Percentiles rank a stretch among this genome's conserved stretches.
These are phyloP conservation scores for Heliconius aoede DNA, from an alignment of 2,888 invertebrate species.

Conservation along the genomic window DNA sequence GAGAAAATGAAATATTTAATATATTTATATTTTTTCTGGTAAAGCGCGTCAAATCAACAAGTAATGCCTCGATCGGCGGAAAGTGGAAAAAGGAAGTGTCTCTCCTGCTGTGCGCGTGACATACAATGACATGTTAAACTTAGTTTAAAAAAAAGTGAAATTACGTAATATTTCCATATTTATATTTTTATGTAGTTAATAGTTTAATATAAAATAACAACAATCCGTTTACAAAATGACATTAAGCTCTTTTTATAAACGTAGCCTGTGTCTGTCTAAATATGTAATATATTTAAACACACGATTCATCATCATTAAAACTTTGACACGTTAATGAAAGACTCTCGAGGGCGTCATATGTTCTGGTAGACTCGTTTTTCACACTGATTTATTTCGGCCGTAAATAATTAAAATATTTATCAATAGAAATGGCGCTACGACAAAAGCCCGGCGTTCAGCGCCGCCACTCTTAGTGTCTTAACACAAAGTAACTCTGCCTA, in stretches of 20 bases:
- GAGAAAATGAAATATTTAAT: too few species aligned
- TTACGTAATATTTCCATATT: too few species aligned
- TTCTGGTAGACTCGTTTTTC: constrained; percentile 50
- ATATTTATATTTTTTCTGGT: too few species aligned
- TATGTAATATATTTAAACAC: constrained; percentile 57
- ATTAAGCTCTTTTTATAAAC: constrained; percentile 24
- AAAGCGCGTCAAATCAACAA: too few species aligned
- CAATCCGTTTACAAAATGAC: constrained; percentile 9
- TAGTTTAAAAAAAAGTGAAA: too few species aligned
- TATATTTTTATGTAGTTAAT: background rate
- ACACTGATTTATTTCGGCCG: constrained; percentile 43
- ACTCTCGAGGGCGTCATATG: constrained; percentile 57
- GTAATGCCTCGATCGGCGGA: too few species aligned
- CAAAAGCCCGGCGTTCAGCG: too few species aligned
- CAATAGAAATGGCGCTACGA: background rate
- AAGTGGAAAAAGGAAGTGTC: too few species aligned
- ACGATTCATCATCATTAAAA: constrained; percentile 74
- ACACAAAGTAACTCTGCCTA: too few species aligned
- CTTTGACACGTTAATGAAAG: constrained; percentile 64
- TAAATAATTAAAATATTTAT: constrained; percentile 41
- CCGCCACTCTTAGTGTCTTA: too few species aligned
- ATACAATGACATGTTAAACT: too few species aligned
- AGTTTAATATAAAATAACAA: background rate
- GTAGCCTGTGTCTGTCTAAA: constrained; percentile 60
- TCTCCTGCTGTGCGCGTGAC: too few species aligned